Percentiles rank a stretch among this genome's conserved stretches.
Conservation (phyloP, 30 jellyfish, hydroid and myxozoan species). For the Morbakka virulenta region DNA sequence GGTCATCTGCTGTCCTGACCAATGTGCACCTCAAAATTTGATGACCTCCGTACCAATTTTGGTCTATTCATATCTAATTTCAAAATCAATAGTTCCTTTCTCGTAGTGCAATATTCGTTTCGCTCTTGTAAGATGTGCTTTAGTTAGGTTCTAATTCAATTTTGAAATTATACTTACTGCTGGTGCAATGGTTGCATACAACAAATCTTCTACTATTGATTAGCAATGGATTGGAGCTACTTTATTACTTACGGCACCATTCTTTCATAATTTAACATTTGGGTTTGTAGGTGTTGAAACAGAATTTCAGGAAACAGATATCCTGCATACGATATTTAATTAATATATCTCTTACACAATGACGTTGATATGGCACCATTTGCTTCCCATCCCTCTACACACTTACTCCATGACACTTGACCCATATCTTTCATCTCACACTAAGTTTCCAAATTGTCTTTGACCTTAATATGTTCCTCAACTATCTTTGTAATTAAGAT, state of each 20-base stretch:
- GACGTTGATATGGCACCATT: neutral
- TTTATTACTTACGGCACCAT: constrained; percentile 10
- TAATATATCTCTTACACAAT: neutral
- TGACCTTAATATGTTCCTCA: too few relatives aligned
- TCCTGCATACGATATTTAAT: neutral
- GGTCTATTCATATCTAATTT: neutral
- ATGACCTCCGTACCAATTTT: neutral
- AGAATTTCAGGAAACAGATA: neutral
- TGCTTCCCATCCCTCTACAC: neutral
- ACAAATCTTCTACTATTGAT: constrained; percentile 2
- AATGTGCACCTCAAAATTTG: constrained; percentile 20
- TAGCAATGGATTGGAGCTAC: constrained; percentile 3
- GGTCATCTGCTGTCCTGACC: constrained; percentile 13
- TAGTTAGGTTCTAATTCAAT: neutral
- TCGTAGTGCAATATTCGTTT: constrained; percentile 13
- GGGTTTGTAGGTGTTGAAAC: neutral
- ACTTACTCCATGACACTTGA: constrained; percentile 15
- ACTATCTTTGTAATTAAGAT: neutral
- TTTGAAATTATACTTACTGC: constrained; percentile 3
- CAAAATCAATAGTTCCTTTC: constrained; percentile 21
- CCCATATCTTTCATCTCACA: neutral
- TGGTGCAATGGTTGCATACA: constrained; percentile 14
- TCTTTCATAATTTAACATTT: neutral
- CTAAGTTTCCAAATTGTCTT: neutral
- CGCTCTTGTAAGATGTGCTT: neutral